Conservation (phyloP, 2,888 invertebrate species). For the Yponomeuta sedellus region DNA sequence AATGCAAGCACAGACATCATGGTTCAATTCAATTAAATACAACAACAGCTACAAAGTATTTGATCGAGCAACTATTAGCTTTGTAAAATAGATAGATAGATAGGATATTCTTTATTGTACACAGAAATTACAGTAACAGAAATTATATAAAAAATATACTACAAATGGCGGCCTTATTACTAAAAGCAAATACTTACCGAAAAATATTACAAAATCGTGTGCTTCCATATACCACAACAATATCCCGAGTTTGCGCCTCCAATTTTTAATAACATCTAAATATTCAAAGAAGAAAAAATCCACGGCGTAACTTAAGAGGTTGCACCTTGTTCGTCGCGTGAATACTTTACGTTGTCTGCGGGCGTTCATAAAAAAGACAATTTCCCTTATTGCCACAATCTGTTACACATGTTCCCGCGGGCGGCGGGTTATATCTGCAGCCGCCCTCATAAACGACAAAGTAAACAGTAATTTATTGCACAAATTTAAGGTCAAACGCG, state of each 20-base stretch:
- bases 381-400: constrained; percentile 75
- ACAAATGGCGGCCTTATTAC: no score
- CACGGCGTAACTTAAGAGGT: constrained; percentile 19
- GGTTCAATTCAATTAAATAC: no score
- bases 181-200: no score
- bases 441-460: constrained; percentile 74
- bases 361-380: constrained; percentile 75
- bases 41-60: no score
- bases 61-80: no score
- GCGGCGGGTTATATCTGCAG: constrained; percentile 63
- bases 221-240: not conserved
- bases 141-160: no score
- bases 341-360: constrained; percentile 61
- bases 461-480: constrained; percentile 73
- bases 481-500: constrained; percentile 71
- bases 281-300: constrained; percentile 3
- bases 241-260: not conserved
- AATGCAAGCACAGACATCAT: no score
- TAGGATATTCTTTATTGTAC: no score
- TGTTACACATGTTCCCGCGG: constrained; percentile 64
- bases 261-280: constrained; percentile 1
- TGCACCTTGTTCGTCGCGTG: constrained; percentile 38
- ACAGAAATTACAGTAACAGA: no score
- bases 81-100: no score
- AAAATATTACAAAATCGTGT: no score